Conservation (phyloP, 2,797 vertebrate genomes). For the Pangasius larnaudii region DNA sequence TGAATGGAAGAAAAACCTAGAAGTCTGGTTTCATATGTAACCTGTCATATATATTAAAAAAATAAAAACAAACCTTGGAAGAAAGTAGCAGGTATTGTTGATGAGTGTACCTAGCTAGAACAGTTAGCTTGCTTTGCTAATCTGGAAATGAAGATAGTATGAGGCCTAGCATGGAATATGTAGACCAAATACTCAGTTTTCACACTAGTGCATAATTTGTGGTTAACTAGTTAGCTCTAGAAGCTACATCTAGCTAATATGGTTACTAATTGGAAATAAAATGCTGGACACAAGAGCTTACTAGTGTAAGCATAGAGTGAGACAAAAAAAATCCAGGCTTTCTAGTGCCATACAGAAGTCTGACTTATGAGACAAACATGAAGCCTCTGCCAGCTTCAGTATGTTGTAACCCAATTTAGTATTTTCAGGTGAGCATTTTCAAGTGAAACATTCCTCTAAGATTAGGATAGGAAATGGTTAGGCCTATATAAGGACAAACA, state of each 20-base stretch:
- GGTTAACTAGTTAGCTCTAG: neutral
- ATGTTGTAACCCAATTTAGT: slow-evolving; percentile 9
- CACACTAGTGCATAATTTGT: neutral
- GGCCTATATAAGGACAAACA: slow-evolving; percentile 34
- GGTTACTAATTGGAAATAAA: neutral
- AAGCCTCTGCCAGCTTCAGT: neutral
- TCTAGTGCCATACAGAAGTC: neutral
- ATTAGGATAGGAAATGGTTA: neutral
- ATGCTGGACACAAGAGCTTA: neutral
- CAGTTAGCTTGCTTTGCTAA: neutral
- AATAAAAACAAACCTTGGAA: neutral
- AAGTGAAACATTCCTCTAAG: slow-evolving; percentile 3
- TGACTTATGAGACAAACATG: neutral
- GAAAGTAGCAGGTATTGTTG: neutral
- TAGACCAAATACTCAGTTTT: neutral
- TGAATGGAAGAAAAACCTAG: neutral
- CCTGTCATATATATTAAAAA: neutral
- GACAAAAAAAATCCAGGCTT: neutral
- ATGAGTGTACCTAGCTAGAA: neutral
- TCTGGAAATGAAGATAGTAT: neutral
- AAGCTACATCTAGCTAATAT: neutral
- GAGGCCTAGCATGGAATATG: neutral
- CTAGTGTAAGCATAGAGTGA: neutral
- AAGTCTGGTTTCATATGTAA: neutral
- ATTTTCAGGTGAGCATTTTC: neutral